Base-by-base conservation (phyloP, 2,888 invertebrate species). In the Sminthurides aquaticus region DNA sequence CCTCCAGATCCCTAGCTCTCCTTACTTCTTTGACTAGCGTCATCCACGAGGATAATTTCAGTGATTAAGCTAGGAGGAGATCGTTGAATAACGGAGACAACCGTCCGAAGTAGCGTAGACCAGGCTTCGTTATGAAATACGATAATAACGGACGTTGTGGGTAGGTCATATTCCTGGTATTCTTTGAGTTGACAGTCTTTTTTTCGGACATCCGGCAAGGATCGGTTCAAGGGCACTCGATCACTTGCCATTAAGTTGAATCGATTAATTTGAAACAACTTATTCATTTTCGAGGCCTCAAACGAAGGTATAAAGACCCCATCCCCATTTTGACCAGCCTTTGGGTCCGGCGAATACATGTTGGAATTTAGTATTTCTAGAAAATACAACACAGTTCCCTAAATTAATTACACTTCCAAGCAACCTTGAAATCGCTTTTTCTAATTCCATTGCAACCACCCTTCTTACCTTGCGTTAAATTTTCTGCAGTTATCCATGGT, bases 101-200 rank as follows among this genome's bases (percentile, higher is more conserved):
- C 88, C 1, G 97, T 98, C 62, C 99, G 83, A 75, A 98, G 81
- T 3, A 70, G 82, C 0, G 98, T 97, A 2, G 97, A 96, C 94
- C 95, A 98, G 0, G 98, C 98, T 80, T 99, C 99, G 78, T 99
- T 99, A 78, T 99, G 98, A 78, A 98, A 98, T 1, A 98, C 96
- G 71, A 99, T 94, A 60, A 99, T 89, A 20, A 99, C 85, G 70
- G 90, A 90, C 0, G 95, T 91, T 70, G 85, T 88, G 0, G 96
- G 96, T 62, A 97, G 76, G 5, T 48, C 62, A 29, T 54, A 52
- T 66, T 57, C 26, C 26, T 64, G 48, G 56, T 71, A 71, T 3
- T 24, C 25, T 54, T 64, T 63, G 8, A 34, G 52, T 57, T 60
- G 62, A 49, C 70, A 71, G 56, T 66, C 68, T 76, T 87, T 86